Percentiles rank a stretch among this genome's conserved stretches.
These are phyloP conservation scores for Iselma pallidipennis DNA, from an alignment of 2,888 invertebrate genomes.

Conservation along the genomic window DNA sequence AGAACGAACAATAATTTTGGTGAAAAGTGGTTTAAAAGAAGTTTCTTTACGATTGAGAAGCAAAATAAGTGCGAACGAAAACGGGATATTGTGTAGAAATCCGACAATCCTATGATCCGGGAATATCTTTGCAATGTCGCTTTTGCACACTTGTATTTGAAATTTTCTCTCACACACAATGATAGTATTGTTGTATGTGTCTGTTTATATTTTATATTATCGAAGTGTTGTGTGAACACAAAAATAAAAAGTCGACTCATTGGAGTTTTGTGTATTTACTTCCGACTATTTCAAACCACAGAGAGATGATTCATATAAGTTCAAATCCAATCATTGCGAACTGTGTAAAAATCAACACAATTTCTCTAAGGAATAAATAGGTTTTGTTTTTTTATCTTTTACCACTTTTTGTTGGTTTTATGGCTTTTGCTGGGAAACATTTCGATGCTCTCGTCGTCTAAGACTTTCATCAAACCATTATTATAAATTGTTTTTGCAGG, in stretches of 20 bases:
- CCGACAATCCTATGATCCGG: background rate
- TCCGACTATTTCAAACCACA: background rate
- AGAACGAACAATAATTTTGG: too few species aligned
- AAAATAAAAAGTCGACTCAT: background rate
- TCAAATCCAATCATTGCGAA: conserved; percentile 45
- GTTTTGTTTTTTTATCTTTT: conserved; percentile 21
- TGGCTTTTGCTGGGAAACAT: too few species aligned
- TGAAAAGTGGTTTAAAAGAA: too few species aligned
- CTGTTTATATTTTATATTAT: background rate
- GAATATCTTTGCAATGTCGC: background rate
- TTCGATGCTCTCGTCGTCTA: too few species aligned
- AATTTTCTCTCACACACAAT: background rate
- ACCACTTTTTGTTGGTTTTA: too few species aligned
- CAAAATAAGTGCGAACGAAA: background rate
- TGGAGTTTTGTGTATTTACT: conserved; percentile 7
- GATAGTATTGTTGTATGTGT: background rate
- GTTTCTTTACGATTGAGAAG: too few species aligned
- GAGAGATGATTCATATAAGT: conserved; percentile 18
- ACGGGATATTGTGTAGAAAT: background rate
- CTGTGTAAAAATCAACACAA: conserved; percentile 46
- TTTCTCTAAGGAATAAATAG: conserved; percentile 41
- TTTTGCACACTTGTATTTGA: background rate
- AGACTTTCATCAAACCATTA: too few species aligned
- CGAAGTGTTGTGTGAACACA: background rate
- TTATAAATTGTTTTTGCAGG: too few species aligned